Conservation (phyloP, 2,113 vertebrate species). For the Pachycephala philippinensis region DNA sequence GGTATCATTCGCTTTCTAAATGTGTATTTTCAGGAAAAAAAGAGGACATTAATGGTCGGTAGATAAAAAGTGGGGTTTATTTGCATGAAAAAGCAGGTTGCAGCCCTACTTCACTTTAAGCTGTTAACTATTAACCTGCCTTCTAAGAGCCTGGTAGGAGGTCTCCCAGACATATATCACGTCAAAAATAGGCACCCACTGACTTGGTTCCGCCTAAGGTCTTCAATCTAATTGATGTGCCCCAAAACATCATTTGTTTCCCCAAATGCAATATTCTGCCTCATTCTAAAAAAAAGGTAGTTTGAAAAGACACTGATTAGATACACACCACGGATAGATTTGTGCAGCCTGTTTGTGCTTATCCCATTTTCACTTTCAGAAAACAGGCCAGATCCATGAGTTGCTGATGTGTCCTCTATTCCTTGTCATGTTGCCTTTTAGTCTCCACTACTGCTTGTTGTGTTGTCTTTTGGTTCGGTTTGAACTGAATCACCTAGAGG, state of each 20-base stretch:
- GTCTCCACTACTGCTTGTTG: not conserved
- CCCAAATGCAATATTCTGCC: not conserved
- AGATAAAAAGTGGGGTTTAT: not conserved
- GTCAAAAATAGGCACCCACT: not conserved
- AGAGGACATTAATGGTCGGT: not conserved
- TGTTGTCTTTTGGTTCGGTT: not conserved
- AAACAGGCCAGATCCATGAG: not conserved
- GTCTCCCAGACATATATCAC: not conserved
- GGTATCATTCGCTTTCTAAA: not conserved
- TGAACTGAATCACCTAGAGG: not conserved
- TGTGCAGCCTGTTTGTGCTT: not conserved
- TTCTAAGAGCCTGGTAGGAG: not conserved
- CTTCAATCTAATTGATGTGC: not conserved
- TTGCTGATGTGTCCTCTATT: not conserved
- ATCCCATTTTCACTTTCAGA: not conserved
- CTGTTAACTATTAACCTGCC: not conserved
- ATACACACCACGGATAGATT: accelerated
- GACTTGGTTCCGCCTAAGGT: not conserved
- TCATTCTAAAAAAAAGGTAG: not conserved
- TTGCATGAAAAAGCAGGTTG: not conserved
- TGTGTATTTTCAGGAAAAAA: not conserved
- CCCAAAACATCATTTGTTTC: not conserved
- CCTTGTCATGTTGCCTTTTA: not conserved
- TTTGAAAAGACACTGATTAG: not conserved
- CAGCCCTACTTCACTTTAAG: not conserved